Base-by-base conservation (phyloP, 2,113 vertebrate genomes). In the Conger conger region DNA sequence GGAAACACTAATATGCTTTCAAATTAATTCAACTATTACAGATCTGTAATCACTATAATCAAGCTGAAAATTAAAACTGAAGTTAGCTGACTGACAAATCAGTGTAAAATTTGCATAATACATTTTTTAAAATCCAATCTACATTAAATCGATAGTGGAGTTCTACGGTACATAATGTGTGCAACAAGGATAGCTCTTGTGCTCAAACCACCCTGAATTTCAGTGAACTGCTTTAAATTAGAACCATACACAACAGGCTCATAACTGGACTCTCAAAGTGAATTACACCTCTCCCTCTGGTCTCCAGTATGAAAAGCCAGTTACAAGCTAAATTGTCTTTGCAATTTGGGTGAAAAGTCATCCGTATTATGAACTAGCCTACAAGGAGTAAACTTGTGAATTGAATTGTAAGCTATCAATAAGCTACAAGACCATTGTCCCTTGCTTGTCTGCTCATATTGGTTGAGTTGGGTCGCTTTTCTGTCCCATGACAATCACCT, bases 401-500 rank as follows among this genome's bases (percentile, higher is more conserved):
- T 50, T 50, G 15, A 50, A 50, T 50, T 50, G 45, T 50, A 50
- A 50, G 9, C 45, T 13, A 50, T 73, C n/a, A n/a, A 27, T n/a
- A 30, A 33, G 23, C n/a, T 33, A 73, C 68, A 9, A 18, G 9
- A 23, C 30, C 9, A 73, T 73, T n/a, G 13, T 63, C 9, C 9
- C 13, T 73, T 33, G 9, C 33, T 30, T 73, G 57, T 50, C 45
- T 50, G 45, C n/a, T n/a, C n/a, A n/a, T 27, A 23, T 27, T 63
- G 17, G 57, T 27, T 60, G 18, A 23, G 57, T 63, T 63, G 57
- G 50, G 18, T 63, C 20, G 57, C 27, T 63, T 27, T 37, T 35
- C 33, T 78, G 16, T 78, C 50, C 80, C 30, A 42, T 30, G 1
- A 63, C 7, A 50, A 83, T 91, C 93, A 99, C 98, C 98, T 97